Conservation (phyloP, 2,113 vertebrate genomes). For the Percopsis transmontana region DNA sequence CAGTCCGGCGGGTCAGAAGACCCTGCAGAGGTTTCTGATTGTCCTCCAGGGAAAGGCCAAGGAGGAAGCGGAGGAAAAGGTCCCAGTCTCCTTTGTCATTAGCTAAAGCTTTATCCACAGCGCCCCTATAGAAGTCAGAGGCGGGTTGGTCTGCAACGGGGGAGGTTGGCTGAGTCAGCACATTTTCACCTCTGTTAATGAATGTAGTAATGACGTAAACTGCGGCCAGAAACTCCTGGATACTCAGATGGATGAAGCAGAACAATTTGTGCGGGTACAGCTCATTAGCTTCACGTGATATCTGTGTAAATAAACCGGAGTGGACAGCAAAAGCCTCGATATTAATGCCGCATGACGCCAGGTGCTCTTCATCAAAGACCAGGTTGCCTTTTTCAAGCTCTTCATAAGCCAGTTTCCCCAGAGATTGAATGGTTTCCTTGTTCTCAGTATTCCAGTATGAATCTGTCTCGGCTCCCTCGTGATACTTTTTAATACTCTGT, state of each 20-base stretch:
- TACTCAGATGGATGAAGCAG: conserved; percentile 51
- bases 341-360: neutral
- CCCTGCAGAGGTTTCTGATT: conserved; percentile 25
- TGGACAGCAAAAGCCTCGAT: conserved; percentile 26
- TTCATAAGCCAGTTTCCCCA: conserved; percentile 35
- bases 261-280: neutral
- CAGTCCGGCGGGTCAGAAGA: conserved; percentile 5
- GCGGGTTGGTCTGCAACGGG: rapidly evolving
- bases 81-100: conserved; percentile 46
- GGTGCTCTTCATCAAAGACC: neutral
- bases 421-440: conserved; percentile 29
- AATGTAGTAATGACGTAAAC: conserved; percentile 30
- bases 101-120: conserved; percentile 35
- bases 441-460: conserved; percentile 23
- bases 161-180: rapidly evolving
- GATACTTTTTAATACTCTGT: conserved; percentile 45
- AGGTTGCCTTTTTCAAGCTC: conserved; percentile 21
- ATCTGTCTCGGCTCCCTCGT: neutral
- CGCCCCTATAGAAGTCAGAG: conserved; percentile 3
- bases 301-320: conserved; percentile 51
- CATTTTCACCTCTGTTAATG: conserved; percentile 7
- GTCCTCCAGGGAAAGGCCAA: conserved; percentile 46
- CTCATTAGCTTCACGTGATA: neutral
- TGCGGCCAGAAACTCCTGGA: conserved; percentile 56
- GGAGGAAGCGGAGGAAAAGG: conserved; percentile 54